phyloP scores from a whole-genome alignment of 2,888 invertebrate species.

The Orchesella flavescens region DNA sequence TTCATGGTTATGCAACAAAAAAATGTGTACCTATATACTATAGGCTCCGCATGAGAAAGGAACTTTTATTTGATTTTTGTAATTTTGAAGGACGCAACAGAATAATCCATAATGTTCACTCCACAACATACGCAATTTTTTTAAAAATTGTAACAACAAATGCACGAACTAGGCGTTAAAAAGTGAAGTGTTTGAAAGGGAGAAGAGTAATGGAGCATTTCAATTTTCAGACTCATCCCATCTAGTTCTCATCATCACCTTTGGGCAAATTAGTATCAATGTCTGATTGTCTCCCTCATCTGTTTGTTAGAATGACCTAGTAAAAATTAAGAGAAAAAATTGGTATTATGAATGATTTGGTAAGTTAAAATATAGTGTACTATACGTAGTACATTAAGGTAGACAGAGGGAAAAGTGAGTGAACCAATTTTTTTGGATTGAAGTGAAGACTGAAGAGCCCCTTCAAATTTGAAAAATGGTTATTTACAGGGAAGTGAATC shows the following conservation, averaged over 20 bases:
- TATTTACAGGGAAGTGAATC: constrained; percentile 29
- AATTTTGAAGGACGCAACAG: constrained; percentile 16
- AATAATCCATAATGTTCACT: too few relatives aligned
- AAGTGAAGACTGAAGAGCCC: background rate
- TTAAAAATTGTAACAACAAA: background rate
- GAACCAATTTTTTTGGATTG: background rate
- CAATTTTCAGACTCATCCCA: too few relatives aligned
- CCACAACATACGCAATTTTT: constrained; percentile 16
- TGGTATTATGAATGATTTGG: background rate
- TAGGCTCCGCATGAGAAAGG: background rate
- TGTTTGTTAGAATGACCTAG: background rate
- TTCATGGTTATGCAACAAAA: constrained; percentile 44
- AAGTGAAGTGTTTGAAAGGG: too few relatives aligned
- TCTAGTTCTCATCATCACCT: background rate
- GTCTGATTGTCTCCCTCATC: background rate
- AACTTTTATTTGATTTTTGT: constrained; percentile 15
- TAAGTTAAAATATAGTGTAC: background rate
- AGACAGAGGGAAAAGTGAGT: constrained; percentile 17
- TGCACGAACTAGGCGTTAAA: background rate
- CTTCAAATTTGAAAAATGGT: constrained; percentile 8
- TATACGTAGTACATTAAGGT: background rate
- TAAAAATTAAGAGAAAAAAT: constrained; percentile 18
- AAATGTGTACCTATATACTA: background rate
- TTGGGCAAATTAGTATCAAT: constrained; percentile 1
- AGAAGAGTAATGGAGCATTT: too few relatives aligned